phyloP scores from a whole-genome alignment of 2,113 vertebrate species.

The Hippocampus guttulatus region DNA sequence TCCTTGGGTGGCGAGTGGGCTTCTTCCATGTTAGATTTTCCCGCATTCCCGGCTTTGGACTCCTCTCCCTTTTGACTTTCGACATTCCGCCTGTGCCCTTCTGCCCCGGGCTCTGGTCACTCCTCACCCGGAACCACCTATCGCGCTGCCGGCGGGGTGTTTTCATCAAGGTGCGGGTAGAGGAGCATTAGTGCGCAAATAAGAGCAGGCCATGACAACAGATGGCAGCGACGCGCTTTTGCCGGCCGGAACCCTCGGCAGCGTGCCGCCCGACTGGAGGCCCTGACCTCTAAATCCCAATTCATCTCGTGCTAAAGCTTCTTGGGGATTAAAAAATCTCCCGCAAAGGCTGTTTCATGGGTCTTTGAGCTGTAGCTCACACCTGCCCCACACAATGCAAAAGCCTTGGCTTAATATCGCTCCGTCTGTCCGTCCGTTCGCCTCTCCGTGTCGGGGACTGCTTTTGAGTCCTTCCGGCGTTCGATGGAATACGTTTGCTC shows the following conservation, averaged over 20 bases:
- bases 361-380: slow-evolving; percentile 29
- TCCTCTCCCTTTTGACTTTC: neutral
- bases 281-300: slow-evolving; percentile 63
- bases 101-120: slow-evolving; percentile 36
- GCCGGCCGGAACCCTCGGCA: slow-evolving; percentile 45
- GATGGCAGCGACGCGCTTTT: slow-evolving; percentile 63
- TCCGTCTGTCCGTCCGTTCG: neutral
- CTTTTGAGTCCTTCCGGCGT: no score
- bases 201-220: slow-evolving; percentile 63
- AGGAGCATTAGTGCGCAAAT: slow-evolving; percentile 63
- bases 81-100: slow-evolving; percentile 42
- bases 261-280: slow-evolving; percentile 61
- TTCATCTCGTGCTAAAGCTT: slow-evolving; percentile 48
- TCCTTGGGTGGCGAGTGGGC: neutral
- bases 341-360: slow-evolving; percentile 31
- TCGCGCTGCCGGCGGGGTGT: slow-evolving; percentile 29
- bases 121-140: slow-evolving; percentile 47
- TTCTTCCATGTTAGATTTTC: slow-evolving; percentile 31
- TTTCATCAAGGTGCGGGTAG: slow-evolving; percentile 49
- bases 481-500: no score
- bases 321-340: slow-evolving; percentile 42
- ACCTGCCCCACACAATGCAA: slow-evolving; percentile 35
- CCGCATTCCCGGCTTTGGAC: slow-evolving; percentile 27
- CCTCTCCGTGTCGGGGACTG: neutral
- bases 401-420: neutral